phyloP scores from a whole-genome alignment of 2,888 invertebrate genomes.

The Ceramica pisi region DNA sequence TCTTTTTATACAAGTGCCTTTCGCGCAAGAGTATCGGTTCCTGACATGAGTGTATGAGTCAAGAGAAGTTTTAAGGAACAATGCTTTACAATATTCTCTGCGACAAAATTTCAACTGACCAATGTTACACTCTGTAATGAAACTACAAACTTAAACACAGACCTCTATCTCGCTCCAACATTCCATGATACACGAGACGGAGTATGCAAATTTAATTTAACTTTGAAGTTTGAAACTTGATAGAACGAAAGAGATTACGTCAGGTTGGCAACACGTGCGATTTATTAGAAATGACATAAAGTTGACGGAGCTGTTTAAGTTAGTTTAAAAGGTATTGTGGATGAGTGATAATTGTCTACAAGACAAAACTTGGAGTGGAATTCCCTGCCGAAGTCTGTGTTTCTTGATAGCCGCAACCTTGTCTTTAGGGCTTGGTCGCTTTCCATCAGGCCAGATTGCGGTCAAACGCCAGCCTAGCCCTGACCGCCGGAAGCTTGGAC shows the following conservation, averaged over 20 bases:
- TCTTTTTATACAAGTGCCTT: no score
- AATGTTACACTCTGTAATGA: background rate
- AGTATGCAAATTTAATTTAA: constrained; percentile 55
- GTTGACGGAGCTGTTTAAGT: background rate
- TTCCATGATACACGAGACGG: background rate
- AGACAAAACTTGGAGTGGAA: background rate
- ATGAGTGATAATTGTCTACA: background rate
- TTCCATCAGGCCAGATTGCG: no score
- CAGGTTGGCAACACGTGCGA: constrained; percentile 14
- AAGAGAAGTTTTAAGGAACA: background rate
- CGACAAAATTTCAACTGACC: no score
- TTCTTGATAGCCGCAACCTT: no score
- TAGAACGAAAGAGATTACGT: constrained; percentile 28
- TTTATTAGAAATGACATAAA: constrained; percentile 24
- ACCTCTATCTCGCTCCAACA: background rate
- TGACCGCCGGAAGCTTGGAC: no score
- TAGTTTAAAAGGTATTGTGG: background rate
- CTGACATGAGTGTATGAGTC: no score
- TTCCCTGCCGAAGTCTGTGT: no score
- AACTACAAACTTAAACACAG: constrained; percentile 1
- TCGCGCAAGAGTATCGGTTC: no score
- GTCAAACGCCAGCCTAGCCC: no score
- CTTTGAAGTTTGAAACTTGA: constrained; percentile 45
- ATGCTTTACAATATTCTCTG: background rate
- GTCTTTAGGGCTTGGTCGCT: no score